These are phyloP conservation scores for Dromas ardeola DNA, from an alignment of 2,113 vertebrate species.

Conservation along the genomic window DNA sequence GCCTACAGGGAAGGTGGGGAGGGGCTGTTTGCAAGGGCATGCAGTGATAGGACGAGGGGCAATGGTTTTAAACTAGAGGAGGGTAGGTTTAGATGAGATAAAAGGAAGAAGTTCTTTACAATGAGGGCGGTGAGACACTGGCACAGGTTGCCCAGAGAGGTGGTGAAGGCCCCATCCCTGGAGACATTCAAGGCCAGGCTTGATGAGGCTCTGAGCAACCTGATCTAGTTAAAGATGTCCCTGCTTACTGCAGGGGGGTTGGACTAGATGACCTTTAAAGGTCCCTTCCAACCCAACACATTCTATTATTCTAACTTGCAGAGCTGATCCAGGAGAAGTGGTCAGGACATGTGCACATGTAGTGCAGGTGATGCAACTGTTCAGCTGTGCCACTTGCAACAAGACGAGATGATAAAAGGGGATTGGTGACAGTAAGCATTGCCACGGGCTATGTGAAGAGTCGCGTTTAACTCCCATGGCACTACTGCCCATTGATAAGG, in stretches of 20 bases:
- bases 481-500: not conserved
- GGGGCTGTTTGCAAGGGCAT: not conserved
- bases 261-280: not conserved
- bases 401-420: rapidly evolving
- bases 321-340: not conserved
- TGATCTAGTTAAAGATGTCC: too few relatives aligned
- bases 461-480: not conserved
- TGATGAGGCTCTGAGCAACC: too few relatives aligned
- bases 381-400: not conserved
- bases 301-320: not conserved
- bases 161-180: not conserved
- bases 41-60: not conserved
- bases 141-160: not conserved
- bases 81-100: too few relatives aligned
- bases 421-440: not conserved
- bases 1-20: not conserved
- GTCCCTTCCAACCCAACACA: not conserved
- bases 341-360: not conserved
- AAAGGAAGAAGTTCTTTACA: not conserved
- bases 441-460: not conserved
- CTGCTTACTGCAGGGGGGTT: not conserved
- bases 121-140: too few relatives aligned
- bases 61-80: not conserved
- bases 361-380: not conserved
- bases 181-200: too few relatives aligned